Evolutionary conservation across 2,797 vertebrate genomes (phyloP).

Genomic region (Melanogrammus aeglefinus): DNA sequence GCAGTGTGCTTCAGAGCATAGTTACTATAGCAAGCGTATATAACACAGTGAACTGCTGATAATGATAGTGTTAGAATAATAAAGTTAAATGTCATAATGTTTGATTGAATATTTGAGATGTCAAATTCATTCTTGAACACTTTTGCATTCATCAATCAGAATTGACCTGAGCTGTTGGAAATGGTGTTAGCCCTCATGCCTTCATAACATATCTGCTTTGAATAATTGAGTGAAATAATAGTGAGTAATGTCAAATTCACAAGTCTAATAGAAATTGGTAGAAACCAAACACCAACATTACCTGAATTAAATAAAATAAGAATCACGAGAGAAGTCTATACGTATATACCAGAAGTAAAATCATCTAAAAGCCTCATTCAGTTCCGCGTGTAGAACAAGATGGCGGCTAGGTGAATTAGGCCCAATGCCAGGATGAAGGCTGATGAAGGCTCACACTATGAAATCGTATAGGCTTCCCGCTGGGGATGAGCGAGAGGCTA

Average conservation of each 20-base stretch:
- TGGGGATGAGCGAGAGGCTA: conserved; percentile 8
- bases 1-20: too few relatives aligned
- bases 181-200: not conserved
- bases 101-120: not conserved
- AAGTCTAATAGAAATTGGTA: not conserved
- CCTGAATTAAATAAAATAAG: not conserved
- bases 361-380: not conserved
- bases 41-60: not conserved
- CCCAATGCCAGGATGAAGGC: conserved; percentile 24
- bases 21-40: too few relatives aligned
- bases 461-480: conserved; percentile 18
- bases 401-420: not conserved
- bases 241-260: not conserved
- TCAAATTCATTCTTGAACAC: not conserved
- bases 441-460: conserved; percentile 16
- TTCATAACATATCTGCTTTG: not conserved
- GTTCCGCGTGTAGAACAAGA: not conserved
- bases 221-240: not conserved
- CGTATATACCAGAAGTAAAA: not conserved
- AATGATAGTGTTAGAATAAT: not conserved
- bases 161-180: not conserved
- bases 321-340: not conserved
- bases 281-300: not conserved
- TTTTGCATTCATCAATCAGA: not conserved
- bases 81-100: not conserved